Evolutionary conservation across 2,797 vertebrate genomes (phyloP).

Genomic region (Phoebastria nigripes): DNA sequence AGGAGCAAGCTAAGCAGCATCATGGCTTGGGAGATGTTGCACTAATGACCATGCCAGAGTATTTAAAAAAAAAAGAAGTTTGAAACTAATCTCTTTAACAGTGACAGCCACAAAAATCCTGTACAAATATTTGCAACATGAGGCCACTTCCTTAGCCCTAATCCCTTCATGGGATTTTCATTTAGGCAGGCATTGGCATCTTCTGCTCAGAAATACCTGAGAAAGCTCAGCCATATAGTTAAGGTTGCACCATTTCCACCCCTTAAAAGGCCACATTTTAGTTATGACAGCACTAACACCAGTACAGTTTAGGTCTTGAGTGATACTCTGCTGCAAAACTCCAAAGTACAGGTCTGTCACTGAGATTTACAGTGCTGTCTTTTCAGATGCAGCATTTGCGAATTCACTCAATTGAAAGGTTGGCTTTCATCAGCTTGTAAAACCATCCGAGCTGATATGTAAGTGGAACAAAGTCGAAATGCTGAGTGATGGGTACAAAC

Average conservation of each 20-base stretch:
- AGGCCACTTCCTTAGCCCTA: background rate
- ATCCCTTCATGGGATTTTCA: background rate
- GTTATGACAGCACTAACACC: background rate
- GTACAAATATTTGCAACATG: background rate
- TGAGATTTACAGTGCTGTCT: background rate
- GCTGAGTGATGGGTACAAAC: constrained; percentile 2
- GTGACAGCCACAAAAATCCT: background rate
- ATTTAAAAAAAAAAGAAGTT: background rate
- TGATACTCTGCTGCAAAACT: background rate
- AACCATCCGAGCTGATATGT: background rate
- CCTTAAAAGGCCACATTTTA: background rate
- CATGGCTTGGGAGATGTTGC: background rate
- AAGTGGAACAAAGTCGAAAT: background rate
- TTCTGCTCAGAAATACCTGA: background rate
- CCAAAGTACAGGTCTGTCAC: background rate
- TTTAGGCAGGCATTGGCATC: background rate
- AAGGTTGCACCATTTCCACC: background rate
- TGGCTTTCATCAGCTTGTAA: background rate
- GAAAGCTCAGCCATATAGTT: background rate
- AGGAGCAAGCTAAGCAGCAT: background rate
- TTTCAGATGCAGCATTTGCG: background rate
- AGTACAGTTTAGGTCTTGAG: background rate
- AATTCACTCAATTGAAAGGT: background rate
- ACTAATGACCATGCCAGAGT: background rate
- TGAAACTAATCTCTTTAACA: background rate